Evolutionary conservation across 2,888 invertebrate genomes (phyloP).

Genomic region (Entomobrya multifasciata): DNA sequence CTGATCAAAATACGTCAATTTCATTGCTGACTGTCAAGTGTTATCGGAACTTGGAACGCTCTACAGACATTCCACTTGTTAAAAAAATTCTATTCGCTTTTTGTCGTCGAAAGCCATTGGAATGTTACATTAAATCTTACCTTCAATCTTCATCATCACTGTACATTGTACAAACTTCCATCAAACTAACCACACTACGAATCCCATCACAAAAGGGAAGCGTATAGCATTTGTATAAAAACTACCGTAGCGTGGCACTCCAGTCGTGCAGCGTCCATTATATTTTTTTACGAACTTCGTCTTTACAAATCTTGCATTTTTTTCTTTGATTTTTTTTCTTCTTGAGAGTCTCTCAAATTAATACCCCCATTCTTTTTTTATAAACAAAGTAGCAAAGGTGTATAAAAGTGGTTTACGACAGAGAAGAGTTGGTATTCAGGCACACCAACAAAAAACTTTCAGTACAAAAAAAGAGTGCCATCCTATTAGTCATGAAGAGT

Average conservation of each 20-base stretch:
- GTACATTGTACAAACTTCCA: too few species aligned
- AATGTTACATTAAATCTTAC: too few species aligned
- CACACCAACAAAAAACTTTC: slow-evolving; percentile 39
- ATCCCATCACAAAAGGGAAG: neutral
- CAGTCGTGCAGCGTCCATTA: slow-evolving; percentile 66
- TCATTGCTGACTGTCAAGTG: too few species aligned
- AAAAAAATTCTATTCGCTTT: too few species aligned
- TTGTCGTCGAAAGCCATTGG: too few species aligned
- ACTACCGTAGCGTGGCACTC: slow-evolving; percentile 71
- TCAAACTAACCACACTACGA: too few species aligned
- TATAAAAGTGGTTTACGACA: neutral
- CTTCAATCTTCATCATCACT: too few species aligned
- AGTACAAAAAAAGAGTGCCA: slow-evolving; percentile 56
- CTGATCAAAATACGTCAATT: neutral
- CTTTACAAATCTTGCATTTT: neutral
- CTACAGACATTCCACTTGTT: neutral
- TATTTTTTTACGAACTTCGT: slow-evolving; percentile 55
- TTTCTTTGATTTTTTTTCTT: neutral
- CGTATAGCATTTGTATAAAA: slow-evolving; percentile 12
- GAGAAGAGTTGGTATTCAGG: neutral
- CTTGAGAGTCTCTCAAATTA: slow-evolving; percentile 62
- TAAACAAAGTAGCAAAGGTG: slow-evolving; percentile 1
- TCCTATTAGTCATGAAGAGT: neutral
- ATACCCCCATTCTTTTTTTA: slow-evolving; percentile 33
- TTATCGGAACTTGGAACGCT: neutral